Conservation (phyloP, 2,797 vertebrate genomes). For the Squalus acanthias region DNA sequence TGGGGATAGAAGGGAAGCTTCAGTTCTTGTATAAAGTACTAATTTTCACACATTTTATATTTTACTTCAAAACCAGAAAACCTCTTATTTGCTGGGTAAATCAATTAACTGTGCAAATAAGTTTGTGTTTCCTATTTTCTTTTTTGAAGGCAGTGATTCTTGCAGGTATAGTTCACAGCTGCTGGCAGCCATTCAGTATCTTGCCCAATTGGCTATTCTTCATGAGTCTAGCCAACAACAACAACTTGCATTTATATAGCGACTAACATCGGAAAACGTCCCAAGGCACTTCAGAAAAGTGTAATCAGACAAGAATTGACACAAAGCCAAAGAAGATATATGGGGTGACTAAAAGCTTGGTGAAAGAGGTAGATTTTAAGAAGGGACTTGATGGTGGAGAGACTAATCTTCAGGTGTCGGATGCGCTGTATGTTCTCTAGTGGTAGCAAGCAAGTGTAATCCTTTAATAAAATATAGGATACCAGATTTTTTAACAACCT, state of each 20-base stretch:
- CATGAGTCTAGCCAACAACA: not conserved
- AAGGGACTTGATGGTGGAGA: not conserved
- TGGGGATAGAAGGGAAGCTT: not conserved
- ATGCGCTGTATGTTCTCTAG: not conserved
- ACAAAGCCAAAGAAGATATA: not conserved
- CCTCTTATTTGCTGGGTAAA: not conserved
- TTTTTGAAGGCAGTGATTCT: not conserved
- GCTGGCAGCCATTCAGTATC: not conserved
- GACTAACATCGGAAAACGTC: not conserved
- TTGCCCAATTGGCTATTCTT: not conserved
- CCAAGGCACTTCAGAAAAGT: not conserved
- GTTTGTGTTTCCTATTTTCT: not conserved
- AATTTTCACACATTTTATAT: not conserved
- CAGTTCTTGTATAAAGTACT: not conserved
- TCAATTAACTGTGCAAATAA: not conserved
- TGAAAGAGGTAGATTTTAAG: not conserved
- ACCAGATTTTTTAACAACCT: not conserved
- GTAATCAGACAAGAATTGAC: not conserved
- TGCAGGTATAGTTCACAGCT: not conserved
- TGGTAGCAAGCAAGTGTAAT: not conserved
- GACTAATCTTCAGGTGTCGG: not conserved
- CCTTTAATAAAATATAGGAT: not conserved
- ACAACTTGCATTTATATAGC: not conserved
- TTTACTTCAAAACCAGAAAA: not conserved
- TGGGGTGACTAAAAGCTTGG: not conserved